phyloP scores from a whole-genome alignment of 2,888 invertebrate genomes.

The Serripes groenlandicus region DNA sequence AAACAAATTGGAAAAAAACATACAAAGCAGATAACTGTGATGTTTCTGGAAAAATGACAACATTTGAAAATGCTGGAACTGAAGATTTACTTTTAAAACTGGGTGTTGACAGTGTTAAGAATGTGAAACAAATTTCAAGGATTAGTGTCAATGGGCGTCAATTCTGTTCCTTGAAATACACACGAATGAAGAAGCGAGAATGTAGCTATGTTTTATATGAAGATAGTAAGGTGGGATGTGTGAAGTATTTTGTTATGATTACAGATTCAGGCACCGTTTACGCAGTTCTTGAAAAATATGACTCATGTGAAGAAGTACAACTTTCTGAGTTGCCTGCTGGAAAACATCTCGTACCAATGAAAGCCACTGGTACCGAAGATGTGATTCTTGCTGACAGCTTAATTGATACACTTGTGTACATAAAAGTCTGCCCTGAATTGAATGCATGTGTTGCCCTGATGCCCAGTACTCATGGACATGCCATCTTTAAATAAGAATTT shows the following conservation, averaged over 20 bases:
- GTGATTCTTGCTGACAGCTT: constrained; percentile 27
- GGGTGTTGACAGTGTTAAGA: constrained; percentile 22
- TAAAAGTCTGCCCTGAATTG: constrained; percentile 32
- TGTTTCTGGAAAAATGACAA: no score
- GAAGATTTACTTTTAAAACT: no score
- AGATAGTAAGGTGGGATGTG: constrained; percentile 32
- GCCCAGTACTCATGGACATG: constrained; percentile 48
- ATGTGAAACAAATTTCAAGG: constrained; percentile 28
- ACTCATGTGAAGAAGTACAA: constrained; percentile 18
- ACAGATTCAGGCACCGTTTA: constrained; percentile 37
- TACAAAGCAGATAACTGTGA: constrained; percentile 35
- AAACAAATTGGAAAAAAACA: constrained; percentile 3
- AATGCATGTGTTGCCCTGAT: constrained; percentile 35
- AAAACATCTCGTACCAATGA: constrained; percentile 41
- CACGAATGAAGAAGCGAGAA: no score
- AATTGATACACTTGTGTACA: constrained; percentile 39
- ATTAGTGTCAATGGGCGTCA: constrained; percentile 27
- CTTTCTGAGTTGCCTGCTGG: constrained; percentile 37
- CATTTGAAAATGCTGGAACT: no score
- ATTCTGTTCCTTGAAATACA: constrained; percentile 37
- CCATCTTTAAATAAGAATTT: no score
- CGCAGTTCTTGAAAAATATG: constrained; percentile 46
- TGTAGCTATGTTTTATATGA: no score
- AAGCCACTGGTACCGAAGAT: constrained; percentile 22
- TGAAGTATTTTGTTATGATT: constrained; percentile 39